A percentile compares a stretch with the other conserved stretches of the same genome.
Conservation (phyloP, 2,888 invertebrate species). For the Cryptosula pallasiana region DNA sequence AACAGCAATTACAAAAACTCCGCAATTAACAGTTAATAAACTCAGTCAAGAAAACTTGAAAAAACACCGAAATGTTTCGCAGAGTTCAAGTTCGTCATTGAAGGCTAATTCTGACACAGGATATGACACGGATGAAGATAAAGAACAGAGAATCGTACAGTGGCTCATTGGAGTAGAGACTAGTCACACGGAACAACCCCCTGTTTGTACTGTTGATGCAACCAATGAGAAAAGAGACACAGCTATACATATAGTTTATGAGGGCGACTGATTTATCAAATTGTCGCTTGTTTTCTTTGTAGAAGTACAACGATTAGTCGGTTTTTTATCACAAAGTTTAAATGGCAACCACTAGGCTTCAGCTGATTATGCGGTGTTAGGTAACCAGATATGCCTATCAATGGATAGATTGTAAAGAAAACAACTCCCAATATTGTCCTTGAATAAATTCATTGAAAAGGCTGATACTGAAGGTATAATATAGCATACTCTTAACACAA, state of each 20-base stretch:
- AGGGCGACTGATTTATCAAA: not conserved
- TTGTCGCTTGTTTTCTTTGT: not conserved
- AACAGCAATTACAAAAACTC: not conserved
- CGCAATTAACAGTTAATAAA: not conserved
- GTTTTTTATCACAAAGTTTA: too few relatives aligned
- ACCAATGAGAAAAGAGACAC: conserved; percentile 24
- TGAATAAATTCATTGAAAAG: not conserved
- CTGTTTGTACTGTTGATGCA: not conserved
- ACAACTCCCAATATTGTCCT: not conserved
- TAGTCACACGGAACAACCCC: not conserved
- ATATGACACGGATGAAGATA: conserved; percentile 22
- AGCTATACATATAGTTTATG: conserved; percentile 24
- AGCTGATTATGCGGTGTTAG: not conserved
- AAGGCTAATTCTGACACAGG: conserved; percentile 3
- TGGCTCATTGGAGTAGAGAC: conserved; percentile 14
- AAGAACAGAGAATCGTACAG: conserved; percentile 15
- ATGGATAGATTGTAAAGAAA: not conserved
- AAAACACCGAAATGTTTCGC: not conserved
- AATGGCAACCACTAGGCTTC: not conserved
- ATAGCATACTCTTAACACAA: not conserved
- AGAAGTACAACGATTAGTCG: too few relatives aligned
- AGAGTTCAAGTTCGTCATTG: not conserved
- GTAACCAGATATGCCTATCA: not conserved
- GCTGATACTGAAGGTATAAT: not conserved
- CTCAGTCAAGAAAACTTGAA: conserved; percentile 22